Base-by-base conservation (phyloP, 1,140 invertebrate species). In the Ostrea denselamellosa region DNA sequence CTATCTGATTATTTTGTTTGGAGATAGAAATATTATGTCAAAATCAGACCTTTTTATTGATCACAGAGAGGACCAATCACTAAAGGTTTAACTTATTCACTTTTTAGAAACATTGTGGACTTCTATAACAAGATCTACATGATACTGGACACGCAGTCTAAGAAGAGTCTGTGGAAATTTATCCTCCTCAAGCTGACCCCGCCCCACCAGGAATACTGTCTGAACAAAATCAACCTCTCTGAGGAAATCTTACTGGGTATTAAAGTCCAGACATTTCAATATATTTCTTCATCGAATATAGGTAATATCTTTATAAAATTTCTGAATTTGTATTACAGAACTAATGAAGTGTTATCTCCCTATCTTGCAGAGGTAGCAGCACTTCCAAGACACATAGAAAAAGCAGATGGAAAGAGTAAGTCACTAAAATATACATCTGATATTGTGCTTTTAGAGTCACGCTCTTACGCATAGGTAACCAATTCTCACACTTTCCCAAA, bases 131-230 rank as follows among this genome's bases (percentile, higher is more conserved):
- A 87, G 44, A 65, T 94, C 52, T 89, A 90, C 83, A 28, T 81
- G 22, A 85, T 94, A 9, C 88, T 94, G 58, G 94, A 94, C 90
- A 94, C 92, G 28, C 93, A 93, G 51, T 93, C 93, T 71, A 94
- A 94, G 90, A 91, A 91, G 54, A 91, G 87, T 10, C 85, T 94
- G 86, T 94, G 94, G 94, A 90, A 90, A 83, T 94, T 93, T 88
- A 87, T 94, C n/a, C 56, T 94, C n/a, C 90, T 92, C 2, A 85
- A 88, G 17, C 86, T 94, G 53, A 88, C 93, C 1, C 14, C 88
- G 10, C 87, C 86, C 17, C 93, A 94, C 86, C 91, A 92, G 83
- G 91, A 93, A 44, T 94, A 92, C 83, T 92, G 92, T 85, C 86
- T 92, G n/a, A 92, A 92, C 83, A 89, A 91, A 58, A 91, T 93